These are phyloP conservation scores for Chloromyia formosa DNA, from an alignment of 2,888 invertebrate species.

Conservation along the genomic window DNA sequence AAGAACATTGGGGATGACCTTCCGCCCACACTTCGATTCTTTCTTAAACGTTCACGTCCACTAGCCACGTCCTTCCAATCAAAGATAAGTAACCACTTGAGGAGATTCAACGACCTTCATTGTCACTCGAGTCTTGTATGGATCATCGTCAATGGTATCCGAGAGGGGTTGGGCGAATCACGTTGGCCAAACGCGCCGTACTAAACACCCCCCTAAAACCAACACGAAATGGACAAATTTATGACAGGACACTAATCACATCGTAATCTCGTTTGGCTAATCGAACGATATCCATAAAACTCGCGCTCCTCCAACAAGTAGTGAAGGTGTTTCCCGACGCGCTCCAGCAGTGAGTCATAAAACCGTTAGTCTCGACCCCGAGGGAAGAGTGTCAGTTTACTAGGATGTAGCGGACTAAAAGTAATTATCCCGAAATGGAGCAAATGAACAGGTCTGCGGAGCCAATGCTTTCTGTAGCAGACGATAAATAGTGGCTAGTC, in stretches of 20 bases:
- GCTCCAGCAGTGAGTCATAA: constrained; percentile 7
- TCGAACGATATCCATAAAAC: constrained; percentile 44
- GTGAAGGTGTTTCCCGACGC: constrained; percentile 21
- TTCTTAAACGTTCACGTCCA: not conserved
- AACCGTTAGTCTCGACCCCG: constrained; percentile 1
- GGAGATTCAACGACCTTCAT: constrained; percentile 24
- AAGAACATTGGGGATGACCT: not conserved
- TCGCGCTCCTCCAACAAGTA: constrained; percentile 28
- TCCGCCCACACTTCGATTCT: not conserved
- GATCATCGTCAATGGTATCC: constrained; percentile 10
- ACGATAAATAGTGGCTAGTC: not conserved
- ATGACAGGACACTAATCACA: constrained; percentile 44
- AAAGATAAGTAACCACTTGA: constrained; percentile 30
- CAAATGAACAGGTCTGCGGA: constrained; percentile 2
- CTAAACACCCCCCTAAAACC: not conserved
- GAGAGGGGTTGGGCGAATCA: not conserved
- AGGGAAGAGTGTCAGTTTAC: not conserved
- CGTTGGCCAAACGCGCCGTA: constrained; percentile 3
- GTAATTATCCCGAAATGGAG: constrained; percentile 19
- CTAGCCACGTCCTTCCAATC: constrained; percentile 28
- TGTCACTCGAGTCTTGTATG: constrained; percentile 24
- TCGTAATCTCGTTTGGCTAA: constrained; percentile 45
- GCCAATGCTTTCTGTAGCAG: constrained; percentile 17
- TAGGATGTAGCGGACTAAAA: constrained; percentile 12
- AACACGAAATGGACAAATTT: constrained; percentile 35